Base-by-base conservation (phyloP, 2,113 vertebrate species). In the Butastur rufipennis region DNA sequence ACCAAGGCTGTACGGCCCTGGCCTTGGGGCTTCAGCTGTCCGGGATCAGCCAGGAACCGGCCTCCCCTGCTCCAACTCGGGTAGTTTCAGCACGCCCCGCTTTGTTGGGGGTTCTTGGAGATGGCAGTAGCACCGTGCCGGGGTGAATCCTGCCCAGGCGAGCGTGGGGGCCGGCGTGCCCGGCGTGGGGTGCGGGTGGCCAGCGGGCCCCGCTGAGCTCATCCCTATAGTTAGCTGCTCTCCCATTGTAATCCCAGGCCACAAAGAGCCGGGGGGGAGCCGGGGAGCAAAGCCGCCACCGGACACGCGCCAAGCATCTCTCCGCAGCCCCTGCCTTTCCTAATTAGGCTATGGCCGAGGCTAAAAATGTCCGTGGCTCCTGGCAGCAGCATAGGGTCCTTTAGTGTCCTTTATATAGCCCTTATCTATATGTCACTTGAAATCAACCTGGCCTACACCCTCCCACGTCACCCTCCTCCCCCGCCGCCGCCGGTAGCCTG, bases 401-500 rank as follows among this genome's bases (percentile, higher is more conserved):
- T 97, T 92, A 31, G 78, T 86, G 92, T 95, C 94, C 97, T 97
- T 98, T 97, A 97, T 98, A 97, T 98, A 98, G 98, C 96, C 68
- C 61, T 96, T 96, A 95, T 97, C 97, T 95, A 63, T 47, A 75
- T 95, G 97, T 91, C 96, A 97, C 85, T 95, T 97, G 90, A 95
- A 97, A 96, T 97, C 73, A 96, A 86, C 92, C 93, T 96, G 80
- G 90, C 95, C 95, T 90, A 62, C 84, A 78, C 68, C 88, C 91
- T 95, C 95, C 88, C 88, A 77, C 75, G 2, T 90, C 79, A 52
- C 59, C 93, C 84, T 81, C 63, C 74, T 67, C 67, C 93, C 82
- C 77, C 62, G 1, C 73, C 50, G 1, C 81, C 23, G 4, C 73
- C 90, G n/a, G n/a, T n/a, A n/a, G n/a, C n/a, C n/a, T n/a, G n/a